A percentile compares a stretch with the other conserved stretches of the same genome.
Evolutionary conservation across 2,113 vertebrate species (phyloP).

Genomic region (Caranx melampygus): DNA sequence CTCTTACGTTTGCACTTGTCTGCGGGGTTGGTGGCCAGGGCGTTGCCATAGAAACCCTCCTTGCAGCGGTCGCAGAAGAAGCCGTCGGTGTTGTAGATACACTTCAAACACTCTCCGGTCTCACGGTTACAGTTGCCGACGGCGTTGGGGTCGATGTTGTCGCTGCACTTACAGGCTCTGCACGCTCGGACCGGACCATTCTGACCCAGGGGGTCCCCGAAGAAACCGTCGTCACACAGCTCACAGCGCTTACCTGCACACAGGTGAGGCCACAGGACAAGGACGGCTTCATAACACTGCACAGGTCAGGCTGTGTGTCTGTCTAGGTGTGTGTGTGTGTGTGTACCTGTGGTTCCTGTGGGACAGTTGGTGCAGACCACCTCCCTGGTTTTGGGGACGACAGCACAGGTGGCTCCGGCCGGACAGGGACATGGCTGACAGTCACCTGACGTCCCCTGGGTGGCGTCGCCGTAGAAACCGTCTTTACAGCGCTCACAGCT

Average conservation of each 20-base stretch:
- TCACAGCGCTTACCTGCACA: constrained; percentile 93
- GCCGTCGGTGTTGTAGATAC: constrained; percentile 91
- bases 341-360: constrained; percentile 90
- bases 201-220: constrained; percentile 90
- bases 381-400: constrained; percentile 90
- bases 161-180: constrained; percentile 91
- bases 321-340: neutral
- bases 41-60: constrained; percentile 90
- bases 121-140: constrained; percentile 89
- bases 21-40: constrained; percentile 81
- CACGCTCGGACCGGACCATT: constrained; percentile 84
- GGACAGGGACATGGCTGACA: constrained; percentile 94
- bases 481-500: constrained; percentile 94
- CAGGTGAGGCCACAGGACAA: neutral
- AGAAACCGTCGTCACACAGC: constrained; percentile 96
- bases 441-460: constrained; percentile 83
- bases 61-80: constrained; percentile 92
- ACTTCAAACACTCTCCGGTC: constrained; percentile 92
- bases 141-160: constrained; percentile 93
- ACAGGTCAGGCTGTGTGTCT: too few species aligned
- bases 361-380: constrained; percentile 98
- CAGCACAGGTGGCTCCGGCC: constrained; percentile 88
- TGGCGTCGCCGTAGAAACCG: constrained; percentile 93
- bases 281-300: neutral
- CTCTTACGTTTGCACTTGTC: constrained; percentile 91